A percentile compares a stretch with the other conserved stretches of the same genome.
Evolutionary conservation across 1,140 invertebrate species (phyloP).

Genomic region (Drosophila prosaltans): DNA sequence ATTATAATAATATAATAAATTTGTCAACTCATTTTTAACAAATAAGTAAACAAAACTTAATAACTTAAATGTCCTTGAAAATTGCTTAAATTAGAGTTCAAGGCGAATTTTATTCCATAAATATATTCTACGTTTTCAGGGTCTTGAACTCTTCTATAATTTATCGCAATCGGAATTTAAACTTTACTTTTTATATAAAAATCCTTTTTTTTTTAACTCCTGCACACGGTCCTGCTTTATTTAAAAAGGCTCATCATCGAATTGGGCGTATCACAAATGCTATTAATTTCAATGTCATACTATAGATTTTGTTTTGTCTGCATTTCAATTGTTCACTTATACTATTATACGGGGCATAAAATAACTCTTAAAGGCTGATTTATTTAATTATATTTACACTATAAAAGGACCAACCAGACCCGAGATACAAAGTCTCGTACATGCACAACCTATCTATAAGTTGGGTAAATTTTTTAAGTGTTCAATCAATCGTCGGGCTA

Average conservation of each 20-base stretch:
- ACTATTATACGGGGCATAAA: slow-evolving; percentile 1
- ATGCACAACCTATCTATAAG: neutral
- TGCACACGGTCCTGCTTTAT: too few species aligned
- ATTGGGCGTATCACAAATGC: slow-evolving; percentile 21
- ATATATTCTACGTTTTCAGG: too few species aligned
- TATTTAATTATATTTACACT: slow-evolving; percentile 31
- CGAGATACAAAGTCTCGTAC: neutral
- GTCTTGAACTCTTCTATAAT: too few species aligned
- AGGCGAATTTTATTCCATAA: too few species aligned
- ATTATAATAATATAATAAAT: too few species aligned
- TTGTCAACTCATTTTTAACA: too few species aligned
- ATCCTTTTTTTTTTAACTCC: too few species aligned
- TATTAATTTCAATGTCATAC: neutral
- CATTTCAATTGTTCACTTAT: slow-evolving; percentile 12
- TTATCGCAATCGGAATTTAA: too few species aligned
- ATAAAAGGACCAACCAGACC: neutral
- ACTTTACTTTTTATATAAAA: too few species aligned
- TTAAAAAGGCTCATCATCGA: neutral
- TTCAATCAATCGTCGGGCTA: slow-evolving; percentile 37
- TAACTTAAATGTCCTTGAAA: too few species aligned
- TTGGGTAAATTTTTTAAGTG: slow-evolving; percentile 22
- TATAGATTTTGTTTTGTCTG: neutral
- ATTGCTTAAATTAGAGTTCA: too few species aligned
- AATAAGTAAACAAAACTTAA: too few species aligned
- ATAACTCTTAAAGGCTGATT: slow-evolving; percentile 22